phyloP scores from a whole-genome alignment of 1,140 invertebrate genomes.

The Planococcus citri region DNA sequence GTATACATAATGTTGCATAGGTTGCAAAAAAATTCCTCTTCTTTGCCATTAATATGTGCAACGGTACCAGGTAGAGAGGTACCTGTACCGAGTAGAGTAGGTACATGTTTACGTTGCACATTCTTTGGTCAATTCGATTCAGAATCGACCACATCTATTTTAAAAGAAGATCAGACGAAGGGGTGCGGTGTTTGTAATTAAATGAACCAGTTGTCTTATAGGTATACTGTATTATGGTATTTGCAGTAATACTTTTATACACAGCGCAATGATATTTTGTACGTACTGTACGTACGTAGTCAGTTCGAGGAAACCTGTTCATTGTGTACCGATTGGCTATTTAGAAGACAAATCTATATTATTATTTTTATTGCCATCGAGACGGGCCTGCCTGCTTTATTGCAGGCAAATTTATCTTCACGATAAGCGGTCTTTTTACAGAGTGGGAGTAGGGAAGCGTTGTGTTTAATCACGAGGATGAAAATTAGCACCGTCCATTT shows the following conservation, averaged over 20 bases:
- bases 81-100: too few relatives aligned
- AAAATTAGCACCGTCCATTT: not conserved
- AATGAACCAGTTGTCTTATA: not conserved
- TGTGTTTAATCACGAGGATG: not conserved
- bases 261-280: not conserved
- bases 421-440: constrained; percentile 2
- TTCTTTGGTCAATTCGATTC: not conserved
- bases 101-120: not conserved
- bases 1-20: not conserved
- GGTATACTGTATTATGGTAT: too few relatives aligned
- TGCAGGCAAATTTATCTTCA: not conserved
- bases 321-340: not conserved
- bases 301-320: constrained; percentile 1
- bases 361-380: not conserved
- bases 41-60: not conserved
- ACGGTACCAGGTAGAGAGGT: too few relatives aligned
- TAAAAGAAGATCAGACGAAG: too few relatives aligned
- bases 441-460: not conserved
- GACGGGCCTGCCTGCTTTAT: not conserved
- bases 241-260: not conserved
- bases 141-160: too few relatives aligned
- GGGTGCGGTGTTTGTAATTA: not conserved
- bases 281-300: too few relatives aligned
- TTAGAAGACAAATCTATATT: not conserved
- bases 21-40: not conserved